Evolutionary conservation across 2,797 vertebrate species (phyloP), one percentile per base, ranked within the genome.

Genomic region (Peromyscus eremicus): DNA sequence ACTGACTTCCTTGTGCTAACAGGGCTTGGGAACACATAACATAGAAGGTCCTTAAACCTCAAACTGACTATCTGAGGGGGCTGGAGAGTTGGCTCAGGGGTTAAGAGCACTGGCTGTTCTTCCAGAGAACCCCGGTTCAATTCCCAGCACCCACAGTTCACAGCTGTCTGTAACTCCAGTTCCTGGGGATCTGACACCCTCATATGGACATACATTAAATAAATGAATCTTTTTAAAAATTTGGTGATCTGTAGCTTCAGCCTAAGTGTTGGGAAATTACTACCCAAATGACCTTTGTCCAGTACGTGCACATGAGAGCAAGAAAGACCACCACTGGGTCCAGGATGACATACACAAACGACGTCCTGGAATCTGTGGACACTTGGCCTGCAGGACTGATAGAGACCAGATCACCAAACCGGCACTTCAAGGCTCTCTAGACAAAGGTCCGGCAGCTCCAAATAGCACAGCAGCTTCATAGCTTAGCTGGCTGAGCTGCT

Each of bases 281-380:
- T 49, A 5, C 62, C 46, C 5, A 8, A 70, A 4, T 37, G 43
- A 13, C 32, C 71, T 94, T 89, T 32, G 23, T 87, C 40, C 27
- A 4, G 55, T 21, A 1, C 0, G 0, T 1, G 29, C 4, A 0
- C 0, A 2, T 16, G 57, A 52, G 60, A 37, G 5, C 1, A 6
- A 60, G 71, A 60, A 60, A 64, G 83, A 43, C 29, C 27, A 3
- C 43, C 3, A 7, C 0, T 14, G 77, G 43, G 21, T 62, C 37
- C 57, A 13, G 29, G 2, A 34, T 13, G 34, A 82, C n/a, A 32
- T 27, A 27, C 5, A 17, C 85, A 57, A 16, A 4, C 19, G n/a
- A n/a, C 57, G 14, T 19, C 1, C 1, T 1, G 3, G 25, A 49
- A 21, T 10, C 40, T 6, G 9, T 14, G 60, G 52, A 46, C 40